Conservation (phyloP, 1,140 invertebrate genomes). For the Aphis craccivora region DNA sequence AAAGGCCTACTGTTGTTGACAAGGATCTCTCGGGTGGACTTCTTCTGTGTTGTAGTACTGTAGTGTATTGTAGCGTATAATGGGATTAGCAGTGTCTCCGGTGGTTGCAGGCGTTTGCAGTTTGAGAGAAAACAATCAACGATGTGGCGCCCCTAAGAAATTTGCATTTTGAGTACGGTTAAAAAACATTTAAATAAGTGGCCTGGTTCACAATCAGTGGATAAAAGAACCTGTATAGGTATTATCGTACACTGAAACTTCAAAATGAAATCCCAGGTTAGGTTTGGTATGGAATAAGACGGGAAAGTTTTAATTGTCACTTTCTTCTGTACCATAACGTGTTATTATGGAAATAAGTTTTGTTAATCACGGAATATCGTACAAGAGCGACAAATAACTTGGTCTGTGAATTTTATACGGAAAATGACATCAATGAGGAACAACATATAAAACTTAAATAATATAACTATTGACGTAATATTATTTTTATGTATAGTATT, state of each 20-base stretch:
- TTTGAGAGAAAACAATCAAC: constrained; percentile 49
- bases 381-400: neutral
- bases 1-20: constrained; percentile 8
- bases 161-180: constrained; percentile 56
- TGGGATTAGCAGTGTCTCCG: constrained; percentile 20
- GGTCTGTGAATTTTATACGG: neutral
- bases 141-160: neutral
- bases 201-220: constrained; percentile 30
- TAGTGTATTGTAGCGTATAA: neutral
- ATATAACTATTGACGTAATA: neutral
- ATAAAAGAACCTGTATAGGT: neutral
- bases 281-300: neutral
- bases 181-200: constrained; percentile 52
- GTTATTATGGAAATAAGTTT: constrained; percentile 28
- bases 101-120: neutral
- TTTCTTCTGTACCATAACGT: neutral
- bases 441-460: neutral
- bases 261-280: constrained; percentile 21
- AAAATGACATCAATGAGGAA: neutral
- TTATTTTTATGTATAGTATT: neutral
- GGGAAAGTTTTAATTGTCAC: constrained; percentile 18
- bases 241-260: neutral
- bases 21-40: neutral
- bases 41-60: neutral
- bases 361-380: neutral